These are phyloP conservation scores for Amblyopsis rosae DNA, from an alignment of 2,113 vertebrate genomes.

Conservation along the genomic window DNA sequence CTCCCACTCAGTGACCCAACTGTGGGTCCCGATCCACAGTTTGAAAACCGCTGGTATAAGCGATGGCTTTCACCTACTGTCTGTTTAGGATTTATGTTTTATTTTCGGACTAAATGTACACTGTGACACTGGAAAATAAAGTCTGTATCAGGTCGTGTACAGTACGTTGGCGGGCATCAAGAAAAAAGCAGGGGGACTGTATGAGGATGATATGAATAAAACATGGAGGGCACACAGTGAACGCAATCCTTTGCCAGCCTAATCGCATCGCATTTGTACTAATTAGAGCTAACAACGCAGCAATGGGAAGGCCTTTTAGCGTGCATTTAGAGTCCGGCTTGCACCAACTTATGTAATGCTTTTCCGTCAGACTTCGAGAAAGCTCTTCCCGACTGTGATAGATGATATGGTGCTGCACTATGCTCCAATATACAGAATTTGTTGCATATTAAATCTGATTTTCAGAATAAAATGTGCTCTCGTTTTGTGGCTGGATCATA, in stretches of 20 bases:
- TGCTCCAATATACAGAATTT: slow-evolving; percentile 21
- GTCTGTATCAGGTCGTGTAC: neutral
- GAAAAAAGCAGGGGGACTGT: neutral
- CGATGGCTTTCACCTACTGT: too few species aligned
- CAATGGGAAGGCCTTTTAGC: slow-evolving; percentile 37
- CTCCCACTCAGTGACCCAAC: too few species aligned
- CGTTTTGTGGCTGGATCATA: neutral
- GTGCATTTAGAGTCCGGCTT: slow-evolving; percentile 43
- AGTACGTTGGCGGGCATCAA: too few species aligned
- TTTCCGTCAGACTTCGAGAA: slow-evolving; percentile 31
- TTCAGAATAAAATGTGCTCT: slow-evolving; percentile 18
- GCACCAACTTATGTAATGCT: slow-evolving; percentile 32
- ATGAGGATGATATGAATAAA: slow-evolving; percentile 60
- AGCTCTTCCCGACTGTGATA: slow-evolving; percentile 20
- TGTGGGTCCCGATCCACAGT: too few species aligned
- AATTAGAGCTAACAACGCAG: slow-evolving; percentile 56
- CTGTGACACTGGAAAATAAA: too few species aligned
- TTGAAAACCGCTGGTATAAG: too few species aligned
- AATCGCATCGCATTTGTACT: slow-evolving; percentile 52
- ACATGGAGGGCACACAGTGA: slow-evolving; percentile 46
- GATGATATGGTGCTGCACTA: slow-evolving; percentile 29
- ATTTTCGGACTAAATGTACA: too few species aligned
- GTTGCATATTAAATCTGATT: slow-evolving; percentile 31
- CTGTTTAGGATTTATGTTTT: too few species aligned
- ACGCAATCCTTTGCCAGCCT: slow-evolving; percentile 24